These are phyloP conservation scores for Prunella strophiata DNA, from an alignment of 2,797 vertebrate species.

Conservation along the genomic window DNA sequence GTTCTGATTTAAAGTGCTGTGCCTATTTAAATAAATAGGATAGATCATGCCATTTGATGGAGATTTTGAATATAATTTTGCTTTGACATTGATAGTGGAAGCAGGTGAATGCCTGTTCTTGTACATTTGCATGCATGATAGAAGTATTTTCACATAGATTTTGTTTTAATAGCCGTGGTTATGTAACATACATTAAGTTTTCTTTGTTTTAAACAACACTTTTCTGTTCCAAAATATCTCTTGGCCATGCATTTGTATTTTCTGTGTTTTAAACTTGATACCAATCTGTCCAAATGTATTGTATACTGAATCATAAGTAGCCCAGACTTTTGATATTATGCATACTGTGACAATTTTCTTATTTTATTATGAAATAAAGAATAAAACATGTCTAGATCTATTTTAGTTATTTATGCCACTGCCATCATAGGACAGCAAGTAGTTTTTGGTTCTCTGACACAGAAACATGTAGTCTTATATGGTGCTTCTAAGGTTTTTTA, in stretches of 20 bases:
- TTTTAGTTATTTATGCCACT: not conserved
- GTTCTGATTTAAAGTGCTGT: not conserved
- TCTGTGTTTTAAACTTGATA: not conserved
- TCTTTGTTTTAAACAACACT: not conserved
- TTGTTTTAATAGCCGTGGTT: not conserved
- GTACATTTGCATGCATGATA: not conserved
- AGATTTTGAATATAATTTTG: not conserved
- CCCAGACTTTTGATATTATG: not conserved
- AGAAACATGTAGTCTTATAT: not conserved
- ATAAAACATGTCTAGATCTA: not conserved
- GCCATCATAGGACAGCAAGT: not conserved
- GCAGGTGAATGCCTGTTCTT: not conserved
- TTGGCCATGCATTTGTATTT: not conserved
- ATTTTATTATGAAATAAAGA: conserved; percentile 10
- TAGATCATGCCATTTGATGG: not conserved
- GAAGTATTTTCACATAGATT: not conserved
- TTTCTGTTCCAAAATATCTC: not conserved
- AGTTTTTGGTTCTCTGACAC: not conserved
- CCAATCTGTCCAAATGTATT: not conserved
- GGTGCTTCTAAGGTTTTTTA: not conserved
- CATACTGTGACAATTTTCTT: not conserved
- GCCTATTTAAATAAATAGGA: not conserved
- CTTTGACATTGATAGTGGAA: not conserved
- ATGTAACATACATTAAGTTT: not conserved
- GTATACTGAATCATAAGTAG: not conserved